Evolutionary conservation across 2,113 vertebrate species (phyloP).

Genomic region (Marcusenius ussheri): DNA sequence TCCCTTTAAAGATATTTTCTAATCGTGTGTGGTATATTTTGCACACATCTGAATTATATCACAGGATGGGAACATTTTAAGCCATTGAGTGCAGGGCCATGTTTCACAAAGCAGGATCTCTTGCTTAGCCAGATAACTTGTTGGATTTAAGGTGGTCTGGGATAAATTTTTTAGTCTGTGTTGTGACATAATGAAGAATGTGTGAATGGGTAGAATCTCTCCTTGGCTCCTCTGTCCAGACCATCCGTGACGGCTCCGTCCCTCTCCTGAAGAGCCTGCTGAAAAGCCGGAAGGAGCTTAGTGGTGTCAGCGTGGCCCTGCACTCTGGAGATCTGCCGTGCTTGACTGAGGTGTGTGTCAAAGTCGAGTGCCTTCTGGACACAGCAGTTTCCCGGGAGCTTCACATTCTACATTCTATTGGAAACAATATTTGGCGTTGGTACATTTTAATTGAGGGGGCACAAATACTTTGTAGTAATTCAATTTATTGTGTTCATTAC

Average conservation of each 20-base stretch:
- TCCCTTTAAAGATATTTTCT: neutral
- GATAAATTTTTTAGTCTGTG: neutral
- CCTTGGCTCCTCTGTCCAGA: conserved; percentile 52
- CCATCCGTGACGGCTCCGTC: conserved; percentile 69
- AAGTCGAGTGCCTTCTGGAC: neutral
- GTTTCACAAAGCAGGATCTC: neutral
- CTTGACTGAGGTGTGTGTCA: conserved; percentile 73
- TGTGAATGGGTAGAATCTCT: neutral
- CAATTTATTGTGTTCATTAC: neutral
- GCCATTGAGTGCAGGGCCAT: neutral
- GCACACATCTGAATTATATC: neutral
- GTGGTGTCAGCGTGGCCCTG: conserved; percentile 67
- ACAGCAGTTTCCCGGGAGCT: neutral
- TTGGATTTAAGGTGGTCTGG: neutral
- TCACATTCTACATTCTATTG: neutral
- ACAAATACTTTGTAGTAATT: neutral
- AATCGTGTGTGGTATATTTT: neutral
- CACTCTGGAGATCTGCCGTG: conserved; percentile 52
- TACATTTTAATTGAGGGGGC: neutral
- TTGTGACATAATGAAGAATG: neutral
- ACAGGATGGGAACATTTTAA: neutral
- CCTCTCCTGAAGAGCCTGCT: conserved; percentile 74
- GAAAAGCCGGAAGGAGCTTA: conserved; percentile 80
- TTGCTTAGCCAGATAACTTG: neutral
- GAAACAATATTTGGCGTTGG: neutral